Evolutionary conservation across 2,113 vertebrate species (phyloP).

Genomic region (Lampris megalopsis): DNA sequence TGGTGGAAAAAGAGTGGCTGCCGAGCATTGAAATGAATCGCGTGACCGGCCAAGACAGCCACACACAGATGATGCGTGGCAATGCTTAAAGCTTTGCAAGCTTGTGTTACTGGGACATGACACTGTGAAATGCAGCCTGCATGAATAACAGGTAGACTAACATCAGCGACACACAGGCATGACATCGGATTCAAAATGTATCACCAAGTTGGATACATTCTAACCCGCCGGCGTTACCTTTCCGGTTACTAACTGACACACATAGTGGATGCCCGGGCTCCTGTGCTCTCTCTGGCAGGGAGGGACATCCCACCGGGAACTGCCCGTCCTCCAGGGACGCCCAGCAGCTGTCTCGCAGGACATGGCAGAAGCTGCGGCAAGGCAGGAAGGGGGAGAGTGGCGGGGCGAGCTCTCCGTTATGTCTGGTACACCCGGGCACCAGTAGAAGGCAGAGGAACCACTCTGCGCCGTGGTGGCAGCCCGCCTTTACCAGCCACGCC

Average conservation of each 20-base stretch:
- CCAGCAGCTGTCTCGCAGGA: constrained; percentile 90
- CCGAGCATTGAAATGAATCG: background rate
- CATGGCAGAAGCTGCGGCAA: constrained; percentile 90
- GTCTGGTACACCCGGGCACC: constrained; percentile 78
- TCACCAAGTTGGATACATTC: constrained; percentile 60
- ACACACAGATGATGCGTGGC: background rate
- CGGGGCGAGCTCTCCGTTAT: constrained; percentile 12
- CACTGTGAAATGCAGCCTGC: background rate
- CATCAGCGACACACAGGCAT: constrained; percentile 11
- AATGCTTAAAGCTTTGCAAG: background rate
- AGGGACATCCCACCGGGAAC: constrained; percentile 88
- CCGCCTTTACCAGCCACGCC: constrained; percentile 82
- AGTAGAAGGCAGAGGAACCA: constrained; percentile 93
- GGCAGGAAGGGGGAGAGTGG: constrained; percentile 69
- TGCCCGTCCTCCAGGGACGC: constrained; percentile 70
- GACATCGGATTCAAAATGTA: constrained; percentile 69
- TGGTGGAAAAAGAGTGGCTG: background rate
- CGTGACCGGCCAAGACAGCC: background rate
- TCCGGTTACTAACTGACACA: constrained; percentile 77
- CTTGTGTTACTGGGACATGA: constrained; percentile 1
- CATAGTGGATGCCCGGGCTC: constrained; percentile 82
- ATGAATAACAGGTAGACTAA: constrained; percentile 29
- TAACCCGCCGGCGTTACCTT: constrained; percentile 78
- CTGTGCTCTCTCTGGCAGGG: constrained; percentile 83
- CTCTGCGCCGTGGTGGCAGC: constrained; percentile 87